Conservation (phyloP, 2,113 vertebrate species). For the Sebastes schlegelii region DNA sequence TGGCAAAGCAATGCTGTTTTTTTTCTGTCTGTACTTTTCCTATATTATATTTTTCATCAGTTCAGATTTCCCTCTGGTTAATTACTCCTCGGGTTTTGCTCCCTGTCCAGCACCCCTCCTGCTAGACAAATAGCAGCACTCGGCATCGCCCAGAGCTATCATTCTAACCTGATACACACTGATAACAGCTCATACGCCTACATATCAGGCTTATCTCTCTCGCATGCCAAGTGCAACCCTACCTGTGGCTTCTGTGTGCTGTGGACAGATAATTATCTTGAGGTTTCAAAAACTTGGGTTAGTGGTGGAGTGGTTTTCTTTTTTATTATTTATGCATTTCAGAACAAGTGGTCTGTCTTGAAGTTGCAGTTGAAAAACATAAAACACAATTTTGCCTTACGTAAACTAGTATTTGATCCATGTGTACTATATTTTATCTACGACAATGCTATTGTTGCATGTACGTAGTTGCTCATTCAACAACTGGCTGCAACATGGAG, state of each 20-base stretch:
- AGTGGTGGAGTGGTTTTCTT: no score
- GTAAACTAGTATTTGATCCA: not conserved
- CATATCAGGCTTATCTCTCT: conserved; percentile 19
- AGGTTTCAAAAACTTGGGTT: no score
- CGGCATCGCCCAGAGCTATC: conserved; percentile 22
- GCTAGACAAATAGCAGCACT: conserved; percentile 35
- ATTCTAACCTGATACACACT: conserved; percentile 1
- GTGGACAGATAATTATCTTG: not conserved
- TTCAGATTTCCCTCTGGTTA: not conserved
- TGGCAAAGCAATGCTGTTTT: not conserved
- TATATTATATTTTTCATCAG: no score
- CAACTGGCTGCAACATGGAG: not conserved
- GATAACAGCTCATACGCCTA: conserved; percentile 27
- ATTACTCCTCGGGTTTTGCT: not conserved
- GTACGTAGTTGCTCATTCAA: not conserved
- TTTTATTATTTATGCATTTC: not conserved
- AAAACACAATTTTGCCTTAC: not conserved
- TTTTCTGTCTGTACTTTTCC: not conserved
- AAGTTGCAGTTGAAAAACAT: not conserved
- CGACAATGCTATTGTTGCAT: not conserved
- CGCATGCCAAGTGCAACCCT: not conserved
- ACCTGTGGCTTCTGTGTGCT: not conserved
- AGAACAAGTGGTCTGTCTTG: not conserved
- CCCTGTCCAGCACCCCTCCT: conserved; percentile 30
- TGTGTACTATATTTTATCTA: not conserved